phyloP scores from a whole-genome alignment of 1,140 invertebrate species.

The Lepidotrigona ventralis region DNA sequence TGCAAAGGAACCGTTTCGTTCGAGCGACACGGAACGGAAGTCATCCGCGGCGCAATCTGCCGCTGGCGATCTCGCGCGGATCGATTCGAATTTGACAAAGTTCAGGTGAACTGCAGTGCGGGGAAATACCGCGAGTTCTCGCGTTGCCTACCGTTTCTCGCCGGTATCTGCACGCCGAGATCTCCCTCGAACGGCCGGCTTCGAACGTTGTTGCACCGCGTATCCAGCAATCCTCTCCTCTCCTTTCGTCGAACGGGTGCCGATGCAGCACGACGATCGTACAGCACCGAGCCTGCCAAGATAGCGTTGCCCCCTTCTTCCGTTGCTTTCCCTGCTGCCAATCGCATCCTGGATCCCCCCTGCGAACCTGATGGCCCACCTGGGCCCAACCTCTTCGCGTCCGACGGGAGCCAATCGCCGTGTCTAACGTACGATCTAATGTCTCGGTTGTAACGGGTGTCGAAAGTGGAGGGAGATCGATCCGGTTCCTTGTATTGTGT shows the following conservation, averaged over 20 bases:
- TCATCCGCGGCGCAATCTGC: not conserved
- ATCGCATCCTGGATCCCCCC: constrained; percentile 68
- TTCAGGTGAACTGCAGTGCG: not conserved
- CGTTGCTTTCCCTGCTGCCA: constrained; percentile 60
- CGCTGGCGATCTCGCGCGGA: not conserved
- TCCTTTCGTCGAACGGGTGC: constrained; percentile 6
- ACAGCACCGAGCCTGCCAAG: constrained; percentile 1
- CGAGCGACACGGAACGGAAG: not conserved
- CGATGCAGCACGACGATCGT: constrained; percentile 25
- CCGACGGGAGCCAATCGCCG: constrained; percentile 74
- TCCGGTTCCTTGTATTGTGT: constrained; percentile 18
- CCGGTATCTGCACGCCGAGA: not conserved
- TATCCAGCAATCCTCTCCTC: constrained; percentile 23
- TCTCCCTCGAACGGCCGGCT: not conserved
- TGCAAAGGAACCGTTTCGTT: too few relatives aligned
- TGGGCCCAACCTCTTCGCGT: constrained; percentile 74
- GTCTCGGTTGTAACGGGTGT: constrained; percentile 62
- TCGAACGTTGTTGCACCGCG: not conserved
- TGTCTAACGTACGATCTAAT: constrained; percentile 77
- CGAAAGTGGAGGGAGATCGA: constrained; percentile 60
- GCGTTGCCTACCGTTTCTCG: constrained; percentile 1
- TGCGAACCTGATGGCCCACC: constrained; percentile 67
- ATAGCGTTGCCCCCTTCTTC: constrained; percentile 44
- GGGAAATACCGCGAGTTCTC: not conserved
- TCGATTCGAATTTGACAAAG: not conserved